Evolutionary conservation across 2,797 vertebrate species (phyloP), one percentile per base, ranked within the genome.

Genomic region (Periparus ater): DNA sequence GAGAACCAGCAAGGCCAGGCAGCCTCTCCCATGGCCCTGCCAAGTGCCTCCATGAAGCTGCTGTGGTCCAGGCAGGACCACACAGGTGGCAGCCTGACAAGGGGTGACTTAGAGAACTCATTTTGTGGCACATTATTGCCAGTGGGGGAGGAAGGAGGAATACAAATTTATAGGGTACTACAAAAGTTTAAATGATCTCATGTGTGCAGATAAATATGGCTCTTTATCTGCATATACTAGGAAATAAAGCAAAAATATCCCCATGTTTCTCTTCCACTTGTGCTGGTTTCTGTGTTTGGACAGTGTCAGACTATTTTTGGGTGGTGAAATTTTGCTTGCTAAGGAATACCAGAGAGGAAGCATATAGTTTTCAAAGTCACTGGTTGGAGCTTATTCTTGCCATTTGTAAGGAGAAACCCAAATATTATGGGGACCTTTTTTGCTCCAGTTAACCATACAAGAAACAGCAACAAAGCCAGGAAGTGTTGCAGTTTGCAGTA

Each of bases 21-120:
- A 50, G 70, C n/a, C n/a, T 27, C 57, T 77, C 29, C 75, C 76
- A 17, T 0, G 0, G 67, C 60, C 34, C 51, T 44, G 70, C 88
- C 0, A 0, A 34, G 45, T 1, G 3, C 44, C 45, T 45, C 54
- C 0, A 1, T 1, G 8, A 7, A 11, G 58, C 38, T 45, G 62
- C 1, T 2, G 36, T 15, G 3, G 38, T 65, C 30, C 22, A 26
- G 7, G 38, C 19, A 50, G 57, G 38, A 77, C 13, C 50, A 47
- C 53, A 14, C 16, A 25, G 54, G 71, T 17, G 74, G 27, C 4
- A 8, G 4, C 7, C 22, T 57, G 27, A 26, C 70, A 71, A 36
- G 34, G 55, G 9, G 13, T 40, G 67, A n/a, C 44, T 15, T 40
- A 42, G 29, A 55, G 45, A 85, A 77, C 23, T 50, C 32, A 36